Evolutionary conservation across 1,140 invertebrate species (phyloP), one percentile per base, ranked within the genome.

Genomic region (Ruditapes philippinarum): DNA sequence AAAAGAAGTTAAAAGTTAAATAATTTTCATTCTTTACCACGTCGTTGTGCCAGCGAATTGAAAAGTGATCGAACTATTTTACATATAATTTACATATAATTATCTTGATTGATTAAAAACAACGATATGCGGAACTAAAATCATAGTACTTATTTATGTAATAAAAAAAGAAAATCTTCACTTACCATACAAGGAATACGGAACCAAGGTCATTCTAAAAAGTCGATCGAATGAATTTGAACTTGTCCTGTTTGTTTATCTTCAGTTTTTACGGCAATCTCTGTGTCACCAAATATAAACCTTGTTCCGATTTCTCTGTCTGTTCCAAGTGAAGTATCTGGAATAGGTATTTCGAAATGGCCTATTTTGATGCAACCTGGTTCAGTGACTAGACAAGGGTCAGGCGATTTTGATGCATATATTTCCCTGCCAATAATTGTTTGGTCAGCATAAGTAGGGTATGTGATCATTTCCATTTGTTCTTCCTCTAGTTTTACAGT

Each of bases 211-310:
- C 57, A 62, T 25, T 31, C 57, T 22, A 62, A 62, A 22, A 62
- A 62, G 28, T 62, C 57, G 5, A 62, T 62, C 5, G 57, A 5
- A n/a, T 62, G 57, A 62, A n/a, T n/a, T n/a, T n/a, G 22, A 25
- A 62, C 40, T 14, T 38, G 5, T 7, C 40, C 40, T 5, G 36
- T 73, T 5, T 36, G 12, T 45, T 73, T 45, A 25, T 82, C 79
- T 38, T 4, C 17, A 40, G 36, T 57, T 31, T 65, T 11, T 25
- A 82, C 36, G 0, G 19, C 25, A 19, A 82, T 49, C n/a, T 82
- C 79, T 36, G 79, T 82, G 25, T 36, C 79, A 65, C 79, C 79
- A 65, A 82, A 82, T 5, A 82, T 60, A 17, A 82, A 33, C n/a
- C 38, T 65, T 0, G 42, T 49, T 36, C 22, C 31, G 0, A 82